Conservation (phyloP, 2,888 invertebrate species). For the Coelopa pilipes region DNA sequence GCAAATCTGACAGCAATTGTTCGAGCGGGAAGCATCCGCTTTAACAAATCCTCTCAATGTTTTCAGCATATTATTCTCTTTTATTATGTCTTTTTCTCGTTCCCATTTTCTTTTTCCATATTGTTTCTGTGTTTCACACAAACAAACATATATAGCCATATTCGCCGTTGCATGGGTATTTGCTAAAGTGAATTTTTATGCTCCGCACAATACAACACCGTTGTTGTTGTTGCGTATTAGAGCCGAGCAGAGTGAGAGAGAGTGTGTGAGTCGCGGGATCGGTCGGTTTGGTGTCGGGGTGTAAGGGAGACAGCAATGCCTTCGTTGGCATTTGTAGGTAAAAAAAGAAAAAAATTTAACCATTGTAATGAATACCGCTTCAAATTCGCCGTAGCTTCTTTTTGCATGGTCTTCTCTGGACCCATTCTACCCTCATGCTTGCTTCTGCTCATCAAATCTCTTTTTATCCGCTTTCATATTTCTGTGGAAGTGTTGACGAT, state of each 20-base stretch:
- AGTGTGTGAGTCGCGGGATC: too few relatives aligned
- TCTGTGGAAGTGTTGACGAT: constrained; percentile 11
- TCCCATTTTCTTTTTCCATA: not conserved
- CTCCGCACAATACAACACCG: constrained; percentile 7
- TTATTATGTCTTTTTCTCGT: not conserved
- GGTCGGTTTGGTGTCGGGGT: constrained; percentile 49
- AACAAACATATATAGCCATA: too few relatives aligned
- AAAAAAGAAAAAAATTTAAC: constrained; percentile 22
- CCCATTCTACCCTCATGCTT: not conserved
- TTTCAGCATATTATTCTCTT: not conserved
- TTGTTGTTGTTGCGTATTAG: constrained; percentile 38
- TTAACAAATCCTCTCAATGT: constrained; percentile 10
- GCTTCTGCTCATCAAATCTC: too few relatives aligned
- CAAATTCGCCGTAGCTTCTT: constrained; percentile 27
- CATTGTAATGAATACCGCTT: constrained; percentile 41
- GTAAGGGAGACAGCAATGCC: constrained; percentile 49
- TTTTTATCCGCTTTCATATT: not conserved
- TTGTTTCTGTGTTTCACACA: not conserved
- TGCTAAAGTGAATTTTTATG: constrained; percentile 31
- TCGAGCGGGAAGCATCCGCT: constrained; percentile 27
- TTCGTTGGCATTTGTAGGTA: constrained; percentile 13
- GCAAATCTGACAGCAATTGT: constrained; percentile 46
- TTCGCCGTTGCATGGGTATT: constrained; percentile 14
- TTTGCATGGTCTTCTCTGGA: not conserved
- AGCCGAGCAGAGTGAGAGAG: constrained; percentile 35